Percentiles rank a stretch among this genome's conserved stretches.
phyloP scores from a whole-genome alignment of 2,797 vertebrate species.

The Sus cebifrons region DNA sequence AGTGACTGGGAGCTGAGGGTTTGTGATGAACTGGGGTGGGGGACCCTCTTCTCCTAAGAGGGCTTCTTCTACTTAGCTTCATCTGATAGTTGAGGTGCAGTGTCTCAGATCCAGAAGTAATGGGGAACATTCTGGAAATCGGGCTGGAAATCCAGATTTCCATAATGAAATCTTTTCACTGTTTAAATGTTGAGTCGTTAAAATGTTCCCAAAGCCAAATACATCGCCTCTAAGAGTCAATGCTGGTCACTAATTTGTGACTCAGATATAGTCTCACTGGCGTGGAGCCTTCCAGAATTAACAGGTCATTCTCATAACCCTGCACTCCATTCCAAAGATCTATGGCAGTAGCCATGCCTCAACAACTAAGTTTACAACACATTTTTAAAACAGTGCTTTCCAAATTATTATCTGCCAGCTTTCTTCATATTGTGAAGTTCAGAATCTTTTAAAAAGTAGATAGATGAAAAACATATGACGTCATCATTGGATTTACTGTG shows the following conservation, averaged over 20 bases:
- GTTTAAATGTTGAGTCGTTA: slow-evolving; percentile 22
- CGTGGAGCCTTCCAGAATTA: not conserved
- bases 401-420: not conserved
- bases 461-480: not conserved
- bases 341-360: not conserved
- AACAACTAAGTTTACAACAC: not conserved
- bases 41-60: not conserved
- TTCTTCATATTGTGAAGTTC: not conserved
- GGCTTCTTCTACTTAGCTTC: not conserved
- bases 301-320: slow-evolving; percentile 7
- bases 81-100: not conserved
- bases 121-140: not conserved
- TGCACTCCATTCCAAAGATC: not conserved
- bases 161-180: slow-evolving; percentile 43
- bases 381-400: not conserved
- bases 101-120: not conserved
- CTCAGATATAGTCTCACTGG: not conserved
- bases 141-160: slow-evolving; percentile 44
- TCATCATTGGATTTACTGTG: not conserved
- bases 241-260: not conserved
- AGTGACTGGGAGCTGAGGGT: not conserved
- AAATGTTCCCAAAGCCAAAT: slow-evolving; percentile 44
- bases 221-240: not conserved
- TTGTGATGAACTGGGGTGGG: not conserved
- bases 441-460: not conserved